Percentiles rank a stretch among this genome's conserved stretches.
Conservation (phyloP, 2,113 vertebrate genomes). For the Periophthalmodon schlosseri region DNA sequence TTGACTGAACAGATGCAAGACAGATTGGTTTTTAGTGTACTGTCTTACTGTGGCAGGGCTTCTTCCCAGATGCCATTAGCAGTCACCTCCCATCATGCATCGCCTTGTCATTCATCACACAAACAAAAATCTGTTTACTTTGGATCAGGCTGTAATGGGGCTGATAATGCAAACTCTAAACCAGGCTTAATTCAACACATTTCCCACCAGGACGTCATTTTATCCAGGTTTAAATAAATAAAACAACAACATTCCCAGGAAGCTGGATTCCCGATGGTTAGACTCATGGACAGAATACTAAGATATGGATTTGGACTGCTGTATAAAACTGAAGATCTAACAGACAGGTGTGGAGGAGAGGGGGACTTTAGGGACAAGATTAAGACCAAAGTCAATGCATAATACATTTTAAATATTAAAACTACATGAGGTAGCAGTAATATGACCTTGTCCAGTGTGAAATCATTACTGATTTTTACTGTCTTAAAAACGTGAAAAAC, state of each 20-base stretch:
- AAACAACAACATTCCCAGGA: not conserved
- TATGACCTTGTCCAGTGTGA: not conserved
- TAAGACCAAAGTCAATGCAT: not conserved
- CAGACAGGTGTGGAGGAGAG: not conserved
- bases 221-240: slow-evolving; percentile 9
- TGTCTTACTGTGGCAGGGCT: too few species aligned
- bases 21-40: too few species aligned
- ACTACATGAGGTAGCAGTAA: not conserved
- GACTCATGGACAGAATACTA: not conserved
- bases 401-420: not conserved
- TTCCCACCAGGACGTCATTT: not conserved
- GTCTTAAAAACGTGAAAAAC: too few species aligned
- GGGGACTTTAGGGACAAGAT: not conserved
- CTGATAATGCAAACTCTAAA: not conserved
- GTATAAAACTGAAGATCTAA: not conserved
- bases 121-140: not conserved
- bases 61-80: not conserved
- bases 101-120: not conserved
- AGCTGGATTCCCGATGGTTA: not conserved
- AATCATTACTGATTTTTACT: too few species aligned
- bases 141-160: slow-evolving; percentile 2
- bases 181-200: slow-evolving; percentile 7
- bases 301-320: not conserved
- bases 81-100: not conserved
- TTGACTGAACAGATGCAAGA: too few species aligned